Base-by-base conservation (phyloP, 2,888 invertebrate genomes). In the Cheilosia soror region DNA sequence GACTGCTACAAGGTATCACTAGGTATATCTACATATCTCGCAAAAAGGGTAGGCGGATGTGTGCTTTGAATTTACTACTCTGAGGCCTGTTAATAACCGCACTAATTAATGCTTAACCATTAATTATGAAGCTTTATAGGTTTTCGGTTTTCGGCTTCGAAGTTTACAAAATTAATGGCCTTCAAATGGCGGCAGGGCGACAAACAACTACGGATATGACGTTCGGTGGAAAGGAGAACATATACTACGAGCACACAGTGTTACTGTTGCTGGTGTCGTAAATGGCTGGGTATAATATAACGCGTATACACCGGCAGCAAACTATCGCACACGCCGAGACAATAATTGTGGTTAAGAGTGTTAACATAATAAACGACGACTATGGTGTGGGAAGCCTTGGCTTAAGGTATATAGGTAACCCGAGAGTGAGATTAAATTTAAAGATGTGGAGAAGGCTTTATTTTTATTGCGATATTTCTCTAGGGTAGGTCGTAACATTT, bases 51-150 rank as follows among this genome's bases (percentile, higher is more conserved):
- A 42, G 20, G 47, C 40, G 42, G 7, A 25, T 69, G 63, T 75
- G 65, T 75, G 58, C 44, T 77, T 76, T 66, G 81, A 85, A 85
- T 85, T 85, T 85, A 85, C 85, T 81, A 85, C 81, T 51, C 68
- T 85, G 85, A 81, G 81, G 85, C 81, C 85, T 85, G 85, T 85
- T 85, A 85, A 85, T 85, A 85, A 85, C 85, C 81, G 72, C 85
- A 80, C 85, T 85, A 85, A 85, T 85, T 85, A 85, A 85, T 85
- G 85, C 85, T 85, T 85, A 81, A 85, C 85, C 85, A 81, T 85
- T 81, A 77, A 55, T 85, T 85, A 85, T 68, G 71, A 72, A 76
- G 80, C 81, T 85, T 85, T 85, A 85, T 85, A 85, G 81, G 76
- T 81, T 81, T 85, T 81, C 81, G 85, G 85, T 85, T 85, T 77